Conservation (phyloP, 2,888 invertebrate species). For the Cataglyphis albicans region DNA sequence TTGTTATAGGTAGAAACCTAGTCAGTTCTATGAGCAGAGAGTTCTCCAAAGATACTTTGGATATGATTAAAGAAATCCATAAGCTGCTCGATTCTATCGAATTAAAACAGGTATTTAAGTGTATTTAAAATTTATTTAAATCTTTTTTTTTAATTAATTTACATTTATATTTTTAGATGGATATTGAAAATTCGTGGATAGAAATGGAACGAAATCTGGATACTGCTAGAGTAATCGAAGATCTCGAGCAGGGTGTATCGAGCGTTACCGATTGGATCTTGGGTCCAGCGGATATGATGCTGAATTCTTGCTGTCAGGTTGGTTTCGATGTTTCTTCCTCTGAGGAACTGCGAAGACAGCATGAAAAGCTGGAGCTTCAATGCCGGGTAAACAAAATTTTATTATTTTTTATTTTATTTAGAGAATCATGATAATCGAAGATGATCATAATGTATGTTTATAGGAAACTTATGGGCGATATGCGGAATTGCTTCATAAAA, state of each 20-base stretch:
- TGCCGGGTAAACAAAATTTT: conserved; percentile 87
- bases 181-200: conserved; percentile 88
- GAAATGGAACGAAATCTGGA: conserved; percentile 88
- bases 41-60: conserved; percentile 89
- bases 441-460: conserved; percentile 12
- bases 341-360: conserved; percentile 90
- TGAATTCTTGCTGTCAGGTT: conserved; percentile 90
- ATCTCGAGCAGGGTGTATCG: conserved; percentile 89
- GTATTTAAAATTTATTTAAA: background rate
- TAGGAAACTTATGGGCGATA: conserved; percentile 93
- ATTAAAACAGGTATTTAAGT: conserved; percentile 86
- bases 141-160: conserved; percentile 29
- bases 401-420: background rate
- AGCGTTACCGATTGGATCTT: conserved; percentile 93
- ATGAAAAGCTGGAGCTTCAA: conserved; percentile 91
- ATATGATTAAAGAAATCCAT: conserved; percentile 88
- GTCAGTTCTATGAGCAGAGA: conserved; percentile 80
- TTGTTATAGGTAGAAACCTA: conserved; percentile 78
- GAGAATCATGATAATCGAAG: background rate
- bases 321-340: conserved; percentile 91
- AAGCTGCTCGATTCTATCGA: conserved; percentile 88
- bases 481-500: conserved; percentile 91
- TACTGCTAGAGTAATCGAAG: conserved; percentile 88
- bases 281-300: conserved; percentile 91
- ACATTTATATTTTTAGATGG: conserved; percentile 77